Conservation (phyloP, 2,113 vertebrate species). For the Ptychochromis oligacanthus region DNA sequence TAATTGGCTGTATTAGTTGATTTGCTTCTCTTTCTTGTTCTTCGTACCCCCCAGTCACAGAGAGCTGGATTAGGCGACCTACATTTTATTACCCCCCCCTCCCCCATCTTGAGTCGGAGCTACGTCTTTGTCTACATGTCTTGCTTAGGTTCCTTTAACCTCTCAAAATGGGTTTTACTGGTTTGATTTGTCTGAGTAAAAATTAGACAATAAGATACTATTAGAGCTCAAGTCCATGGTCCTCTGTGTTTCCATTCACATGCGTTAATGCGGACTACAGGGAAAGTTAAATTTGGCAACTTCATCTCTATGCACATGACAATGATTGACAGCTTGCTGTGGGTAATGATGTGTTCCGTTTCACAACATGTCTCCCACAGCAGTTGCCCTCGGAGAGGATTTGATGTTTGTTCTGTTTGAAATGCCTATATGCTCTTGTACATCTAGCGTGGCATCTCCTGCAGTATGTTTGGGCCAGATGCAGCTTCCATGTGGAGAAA, state of each 20-base stretch:
- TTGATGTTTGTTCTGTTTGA: slow-evolving; percentile 68
- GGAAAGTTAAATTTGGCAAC: slow-evolving; percentile 63
- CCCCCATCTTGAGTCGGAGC: slow-evolving; percentile 15
- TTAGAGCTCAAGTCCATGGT: slow-evolving; percentile 2
- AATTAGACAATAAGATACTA: neutral
- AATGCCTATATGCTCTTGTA: slow-evolving; percentile 45
- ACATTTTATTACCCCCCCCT: slow-evolving; percentile 25
- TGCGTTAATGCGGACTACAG: slow-evolving; percentile 21
- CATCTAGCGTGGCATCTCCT: slow-evolving; percentile 20
- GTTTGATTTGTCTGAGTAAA: neutral
- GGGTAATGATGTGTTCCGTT: slow-evolving; percentile 65
- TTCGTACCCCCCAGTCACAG: slow-evolving; percentile 41
- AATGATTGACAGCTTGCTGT: slow-evolving; percentile 67
- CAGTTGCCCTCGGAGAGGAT: slow-evolving; percentile 57
- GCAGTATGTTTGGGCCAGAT: slow-evolving; percentile 36
- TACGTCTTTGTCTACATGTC: neutral
- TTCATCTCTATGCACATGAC: slow-evolving; percentile 46
- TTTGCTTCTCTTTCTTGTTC: slow-evolving; percentile 48
- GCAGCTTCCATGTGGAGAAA: slow-evolving; percentile 16
- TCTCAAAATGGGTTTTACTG: neutral
- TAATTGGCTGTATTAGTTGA: slow-evolving; percentile 72
- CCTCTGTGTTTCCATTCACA: slow-evolving; percentile 25
- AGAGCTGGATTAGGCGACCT: slow-evolving; percentile 41
- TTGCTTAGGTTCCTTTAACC: slow-evolving; percentile 13
- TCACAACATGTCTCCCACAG: slow-evolving; percentile 57